These are phyloP conservation scores for Accipiter cooperii DNA, from an alignment of 2,113 vertebrate genomes.

Conservation along the genomic window DNA sequence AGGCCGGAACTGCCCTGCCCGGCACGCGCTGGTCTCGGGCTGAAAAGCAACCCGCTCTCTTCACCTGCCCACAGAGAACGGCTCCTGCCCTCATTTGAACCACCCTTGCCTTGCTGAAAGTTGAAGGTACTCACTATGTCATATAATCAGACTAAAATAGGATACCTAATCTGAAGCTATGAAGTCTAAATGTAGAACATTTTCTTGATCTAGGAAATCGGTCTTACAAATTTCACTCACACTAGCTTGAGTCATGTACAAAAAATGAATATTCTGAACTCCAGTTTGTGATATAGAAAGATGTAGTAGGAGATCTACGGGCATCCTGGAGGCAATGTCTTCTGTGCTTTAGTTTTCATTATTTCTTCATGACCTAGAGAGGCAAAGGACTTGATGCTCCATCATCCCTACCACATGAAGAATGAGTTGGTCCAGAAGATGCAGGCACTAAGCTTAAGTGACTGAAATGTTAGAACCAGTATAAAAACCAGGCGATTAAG, in stretches of 20 bases:
- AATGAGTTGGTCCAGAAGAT: not conserved
- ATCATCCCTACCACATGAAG: not conserved
- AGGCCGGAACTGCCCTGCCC: too few relatives aligned
- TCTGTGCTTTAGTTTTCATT: not conserved
- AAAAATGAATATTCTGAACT: not conserved
- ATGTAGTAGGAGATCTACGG: not conserved
- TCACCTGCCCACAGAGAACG: too few relatives aligned
- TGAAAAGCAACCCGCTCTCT: too few relatives aligned
- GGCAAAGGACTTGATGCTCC: not conserved
- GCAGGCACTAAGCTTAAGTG: not conserved
- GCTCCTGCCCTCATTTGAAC: not conserved
- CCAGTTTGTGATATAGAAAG: not conserved
- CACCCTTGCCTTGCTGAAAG: not conserved
- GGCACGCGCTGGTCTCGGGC: too few relatives aligned
- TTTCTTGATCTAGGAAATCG: not conserved
- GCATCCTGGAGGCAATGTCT: not conserved
- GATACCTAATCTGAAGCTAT: not conserved
- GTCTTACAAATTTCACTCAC: not conserved
- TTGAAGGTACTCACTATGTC: not conserved
- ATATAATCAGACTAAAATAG: not conserved
- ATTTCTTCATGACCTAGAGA: not conserved
- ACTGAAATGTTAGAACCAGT: not conserved
- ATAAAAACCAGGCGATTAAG: not conserved
- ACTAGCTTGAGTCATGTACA: not conserved
- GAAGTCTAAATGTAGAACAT: not conserved